A percentile compares a stretch with the other conserved stretches of the same genome.
Conservation (phyloP, 1,140 invertebrate genomes). For the Drosophila orosa region DNA sequence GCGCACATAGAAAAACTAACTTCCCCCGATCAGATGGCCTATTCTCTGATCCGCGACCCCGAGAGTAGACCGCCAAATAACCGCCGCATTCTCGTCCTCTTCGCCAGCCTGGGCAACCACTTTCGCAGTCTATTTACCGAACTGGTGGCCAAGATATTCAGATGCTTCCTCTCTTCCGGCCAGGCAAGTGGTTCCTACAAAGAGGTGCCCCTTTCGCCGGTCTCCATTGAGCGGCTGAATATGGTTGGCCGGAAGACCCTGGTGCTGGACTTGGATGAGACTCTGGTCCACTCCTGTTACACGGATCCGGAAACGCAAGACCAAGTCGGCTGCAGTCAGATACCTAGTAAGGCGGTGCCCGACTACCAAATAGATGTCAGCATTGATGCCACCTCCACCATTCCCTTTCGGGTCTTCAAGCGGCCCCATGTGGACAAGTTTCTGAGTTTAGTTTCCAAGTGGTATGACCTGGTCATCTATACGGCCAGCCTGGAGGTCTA, state of each 20-base stretch:
- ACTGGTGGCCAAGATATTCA: constrained; percentile 2
- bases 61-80: not conserved
- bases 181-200: constrained; percentile 5
- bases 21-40: not conserved
- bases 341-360: constrained; percentile 42
- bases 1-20: constrained; percentile 8
- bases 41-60: not conserved
- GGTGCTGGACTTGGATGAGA: constrained; percentile 66
- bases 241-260: constrained; percentile 38
- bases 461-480: constrained; percentile 69
- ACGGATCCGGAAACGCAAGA: constrained; percentile 49
- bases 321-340: constrained; percentile 28
- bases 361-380: constrained; percentile 41
- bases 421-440: constrained; percentile 64
- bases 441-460: constrained; percentile 45
- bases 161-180: not conserved
- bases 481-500: constrained; percentile 67
- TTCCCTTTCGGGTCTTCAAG: constrained; percentile 58
- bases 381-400: not conserved
- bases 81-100: not conserved
- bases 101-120: constrained; percentile 19
- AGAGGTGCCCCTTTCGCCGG: constrained; percentile 28
- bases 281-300: constrained; percentile 68
- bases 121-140: constrained; percentile 2
- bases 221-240: not conserved